Base-by-base conservation (phyloP, 2,888 invertebrate genomes). In the Polydrusus tereticollis region DNA sequence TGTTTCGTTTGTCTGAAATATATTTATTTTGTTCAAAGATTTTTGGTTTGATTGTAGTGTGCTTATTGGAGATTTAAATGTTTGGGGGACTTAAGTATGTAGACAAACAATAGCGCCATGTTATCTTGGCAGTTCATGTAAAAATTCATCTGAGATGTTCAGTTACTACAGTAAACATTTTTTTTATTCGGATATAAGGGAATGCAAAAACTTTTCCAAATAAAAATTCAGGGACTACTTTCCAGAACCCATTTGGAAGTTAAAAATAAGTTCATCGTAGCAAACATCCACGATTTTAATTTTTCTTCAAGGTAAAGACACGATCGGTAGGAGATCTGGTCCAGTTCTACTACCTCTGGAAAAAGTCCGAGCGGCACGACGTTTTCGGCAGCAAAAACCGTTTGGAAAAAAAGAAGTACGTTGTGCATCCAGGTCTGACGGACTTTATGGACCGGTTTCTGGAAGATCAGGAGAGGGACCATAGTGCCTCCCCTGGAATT, bases 301-400 rank as follows among this genome's bases (percentile, higher is more conserved):
- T 50, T 52, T 29, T 68, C 63, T 83, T 83, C 63, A 80, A 92
- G 92, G 90, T 98, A 55, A 89, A 95, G 79, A 97, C 98, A 69
- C 89, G 98, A 78, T 95, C 97, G 7, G 97, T 99, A 47, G 96
- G 98, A 33, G 99, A 99, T 86, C 87, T 99, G 74, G 97, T 99
- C 12, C 97, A 98, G 83, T 99, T 99, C 87, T 95, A 95, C 85
- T 95, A 95, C 81, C 89, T 98, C 66, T 99, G 99, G 99, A 99
- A 99, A 86, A 99, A 99, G 86, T 98, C 98, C 23, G 98, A 98
- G 83, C 89, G 99, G 16, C 97, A 98, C 85, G 99, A 99, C 86
- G 93, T 92, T 80, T 93, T 92, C 83, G 96, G 96, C 0, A 94
- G 95, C 83, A 95, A 95, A 85, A 93, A 94, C 8, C 88, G 96